Evolutionary conservation across 2,888 invertebrate genomes (phyloP).

Genomic region (Hymenopus coronatus): DNA sequence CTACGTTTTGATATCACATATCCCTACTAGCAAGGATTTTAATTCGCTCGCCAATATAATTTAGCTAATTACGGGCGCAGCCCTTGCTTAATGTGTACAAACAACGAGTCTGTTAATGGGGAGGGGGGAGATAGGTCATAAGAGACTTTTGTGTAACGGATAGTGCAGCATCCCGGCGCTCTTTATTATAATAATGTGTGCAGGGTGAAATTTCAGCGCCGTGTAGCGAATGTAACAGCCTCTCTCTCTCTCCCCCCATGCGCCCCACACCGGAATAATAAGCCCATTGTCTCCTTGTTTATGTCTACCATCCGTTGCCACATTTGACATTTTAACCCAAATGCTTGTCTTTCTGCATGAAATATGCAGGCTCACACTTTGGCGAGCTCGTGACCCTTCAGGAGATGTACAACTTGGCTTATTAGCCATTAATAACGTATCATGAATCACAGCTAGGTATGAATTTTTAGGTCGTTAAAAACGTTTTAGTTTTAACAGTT

Average conservation of each 20-base stretch:
- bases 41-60: background rate
- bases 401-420: no score
- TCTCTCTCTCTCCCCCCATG: background rate
- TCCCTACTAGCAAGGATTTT: background rate
- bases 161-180: background rate
- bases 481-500: no score
- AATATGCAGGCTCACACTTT: background rate
- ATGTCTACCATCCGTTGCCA: background rate
- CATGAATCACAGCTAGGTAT: no score
- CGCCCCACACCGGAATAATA: background rate
- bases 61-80: slow-evolving; percentile 10
- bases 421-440: no score
- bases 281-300: background rate
- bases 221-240: background rate
- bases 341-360: background rate
- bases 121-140: background rate
- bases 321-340: background rate
- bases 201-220: background rate
- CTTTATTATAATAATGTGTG: background rate
- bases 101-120: slow-evolving; percentile 20
- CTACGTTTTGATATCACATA: background rate
- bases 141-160: slow-evolving; percentile 19
- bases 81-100: slow-evolving; percentile 1
- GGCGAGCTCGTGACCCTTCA: background rate
- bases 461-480: no score